phyloP scores from a whole-genome alignment of 2,113 vertebrate species.

The Prolemur simus region DNA sequence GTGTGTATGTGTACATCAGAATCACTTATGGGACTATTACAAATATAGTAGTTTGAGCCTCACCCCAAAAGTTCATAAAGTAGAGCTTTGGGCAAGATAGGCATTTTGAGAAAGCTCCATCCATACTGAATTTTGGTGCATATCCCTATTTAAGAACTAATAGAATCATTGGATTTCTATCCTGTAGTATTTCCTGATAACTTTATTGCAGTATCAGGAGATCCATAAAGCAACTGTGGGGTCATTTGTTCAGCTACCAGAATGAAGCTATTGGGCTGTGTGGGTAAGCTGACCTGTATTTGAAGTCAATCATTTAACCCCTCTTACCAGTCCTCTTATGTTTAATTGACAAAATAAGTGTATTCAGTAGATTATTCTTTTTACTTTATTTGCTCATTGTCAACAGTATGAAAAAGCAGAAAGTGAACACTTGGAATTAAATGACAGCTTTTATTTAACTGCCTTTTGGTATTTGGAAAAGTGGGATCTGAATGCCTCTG shows the following conservation, averaged over 20 bases:
- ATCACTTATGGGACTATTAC: background rate
- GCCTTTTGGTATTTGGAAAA: too few relatives aligned
- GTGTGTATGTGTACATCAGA: background rate
- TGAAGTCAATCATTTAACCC: background rate
- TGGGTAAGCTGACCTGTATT: background rate
- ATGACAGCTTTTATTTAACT: background rate
- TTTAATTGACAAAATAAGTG: slow-evolving; percentile 7
- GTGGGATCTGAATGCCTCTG: background rate
- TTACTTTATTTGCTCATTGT: background rate
- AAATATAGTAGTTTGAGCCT: background rate
- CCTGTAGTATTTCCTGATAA: background rate
- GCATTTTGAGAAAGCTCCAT: background rate
- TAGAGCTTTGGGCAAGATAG: background rate
- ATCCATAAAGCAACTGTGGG: background rate
- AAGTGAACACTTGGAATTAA: slow-evolving; percentile 2
- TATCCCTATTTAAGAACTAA: background rate
- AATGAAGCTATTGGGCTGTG: background rate
- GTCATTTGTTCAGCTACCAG: background rate
- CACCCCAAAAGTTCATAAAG: background rate
- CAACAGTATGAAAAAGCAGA: background rate
- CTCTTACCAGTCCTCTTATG: background rate
- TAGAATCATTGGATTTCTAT: background rate
- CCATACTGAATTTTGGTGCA: background rate
- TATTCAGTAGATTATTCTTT: background rate
- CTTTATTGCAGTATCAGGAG: background rate